phyloP scores from a whole-genome alignment of 2,113 vertebrate genomes.

The Oryzias woworae region DNA sequence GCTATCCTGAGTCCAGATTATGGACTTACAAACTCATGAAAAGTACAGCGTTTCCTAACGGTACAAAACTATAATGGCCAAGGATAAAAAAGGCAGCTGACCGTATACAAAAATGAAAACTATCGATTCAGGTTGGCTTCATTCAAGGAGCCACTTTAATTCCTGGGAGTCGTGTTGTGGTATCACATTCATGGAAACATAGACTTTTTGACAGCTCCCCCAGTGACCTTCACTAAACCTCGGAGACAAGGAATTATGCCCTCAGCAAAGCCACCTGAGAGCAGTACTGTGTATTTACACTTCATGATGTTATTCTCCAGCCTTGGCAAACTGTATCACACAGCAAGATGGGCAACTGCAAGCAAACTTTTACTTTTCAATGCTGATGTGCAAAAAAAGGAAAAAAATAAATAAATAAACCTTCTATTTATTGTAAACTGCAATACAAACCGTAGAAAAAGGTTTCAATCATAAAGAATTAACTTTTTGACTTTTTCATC shows the following conservation, averaged over 20 bases:
- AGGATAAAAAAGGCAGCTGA: conserved; percentile 44
- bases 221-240: conserved; percentile 60
- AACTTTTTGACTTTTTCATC: too few species aligned
- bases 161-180: conserved; percentile 31
- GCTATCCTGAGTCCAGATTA: conserved; percentile 5
- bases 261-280: conserved; percentile 34
- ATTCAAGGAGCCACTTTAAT: conserved; percentile 46
- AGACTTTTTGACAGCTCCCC: conserved; percentile 52
- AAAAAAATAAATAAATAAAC: too few species aligned
- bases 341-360: not conserved
- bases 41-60: conserved; percentile 18
- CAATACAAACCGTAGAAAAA: too few species aligned
- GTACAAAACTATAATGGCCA: conserved; percentile 27
- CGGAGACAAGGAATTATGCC: conserved; percentile 48
- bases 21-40: not conserved
- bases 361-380: too few species aligned
- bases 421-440: too few species aligned
- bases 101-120: conserved; percentile 48
- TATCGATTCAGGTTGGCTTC: conserved; percentile 42
- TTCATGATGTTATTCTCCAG: conserved; percentile 38
- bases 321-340: conserved; percentile 15
- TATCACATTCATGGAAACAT: conserved; percentile 34
- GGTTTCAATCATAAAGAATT: too few species aligned
- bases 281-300: conserved; percentile 51
- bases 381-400: not conserved